Conservation (phyloP, 2,888 invertebrate genomes). For the Campoplex capitator region DNA sequence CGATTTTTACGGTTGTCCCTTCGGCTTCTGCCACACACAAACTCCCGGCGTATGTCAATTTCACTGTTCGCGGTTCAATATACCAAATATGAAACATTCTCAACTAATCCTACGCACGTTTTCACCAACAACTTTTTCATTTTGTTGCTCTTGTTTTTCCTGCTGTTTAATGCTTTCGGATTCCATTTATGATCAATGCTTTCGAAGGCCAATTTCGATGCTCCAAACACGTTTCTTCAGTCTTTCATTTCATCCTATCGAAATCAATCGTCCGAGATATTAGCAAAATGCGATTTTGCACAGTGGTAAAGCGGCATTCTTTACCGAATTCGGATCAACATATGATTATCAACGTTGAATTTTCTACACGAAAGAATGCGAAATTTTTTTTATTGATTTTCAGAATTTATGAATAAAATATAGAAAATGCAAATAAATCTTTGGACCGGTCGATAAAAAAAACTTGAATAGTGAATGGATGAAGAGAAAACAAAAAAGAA, state of each 20-base stretch:
- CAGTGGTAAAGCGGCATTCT: no score
- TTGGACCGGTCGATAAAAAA: neutral
- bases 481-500: neutral
- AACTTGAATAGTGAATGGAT: neutral
- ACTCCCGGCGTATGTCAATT: slow-evolving; percentile 6
- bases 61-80: neutral
- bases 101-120: neutral
- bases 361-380: no score
- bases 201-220: neutral
- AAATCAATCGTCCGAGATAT: neutral
- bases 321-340: no score
- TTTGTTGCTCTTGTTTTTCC: neutral
- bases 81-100: neutral
- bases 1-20: slow-evolving; percentile 35
- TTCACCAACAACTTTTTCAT: neutral
- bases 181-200: neutral
- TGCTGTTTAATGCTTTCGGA: neutral
- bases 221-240: neutral
- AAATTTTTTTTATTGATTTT: no score
- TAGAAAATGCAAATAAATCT: neutral
- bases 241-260: neutral
- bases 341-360: no score
- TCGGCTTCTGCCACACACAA: neutral
- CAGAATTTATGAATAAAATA: no score
- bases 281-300: neutral